A percentile compares a stretch with the other conserved stretches of the same genome.
Evolutionary conservation across 2,888 invertebrate species (phyloP).

Genomic region (Deilephila porcellus): DNA sequence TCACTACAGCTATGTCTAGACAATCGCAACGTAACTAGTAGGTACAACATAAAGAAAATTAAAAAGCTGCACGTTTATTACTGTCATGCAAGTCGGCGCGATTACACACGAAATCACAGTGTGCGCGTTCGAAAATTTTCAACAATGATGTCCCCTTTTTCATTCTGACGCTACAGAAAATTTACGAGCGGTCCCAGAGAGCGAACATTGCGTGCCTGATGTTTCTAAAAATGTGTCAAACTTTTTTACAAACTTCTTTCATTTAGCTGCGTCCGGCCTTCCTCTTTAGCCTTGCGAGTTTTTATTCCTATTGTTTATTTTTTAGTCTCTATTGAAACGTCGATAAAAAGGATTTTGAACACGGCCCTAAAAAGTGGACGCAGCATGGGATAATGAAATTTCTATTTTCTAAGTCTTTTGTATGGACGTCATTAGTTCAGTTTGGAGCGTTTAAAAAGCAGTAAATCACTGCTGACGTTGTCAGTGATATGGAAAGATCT

Average conservation of each 20-base stretch:
- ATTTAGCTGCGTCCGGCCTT: slow-evolving; percentile 80
- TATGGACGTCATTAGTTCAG: slow-evolving; percentile 35
- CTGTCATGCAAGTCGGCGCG: slow-evolving; percentile 64
- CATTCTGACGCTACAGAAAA: slow-evolving; percentile 82
- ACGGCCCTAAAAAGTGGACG: slow-evolving; percentile 67
- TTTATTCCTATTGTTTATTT: slow-evolving; percentile 80
- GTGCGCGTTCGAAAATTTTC: slow-evolving; percentile 76
- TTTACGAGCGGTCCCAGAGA: slow-evolving; percentile 78
- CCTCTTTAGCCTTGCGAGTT: slow-evolving; percentile 75
- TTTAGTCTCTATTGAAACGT: slow-evolving; percentile 81
- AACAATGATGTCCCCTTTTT: slow-evolving; percentile 82
- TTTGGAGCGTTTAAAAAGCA: slow-evolving; percentile 9
- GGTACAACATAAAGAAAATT: slow-evolving; percentile 34
- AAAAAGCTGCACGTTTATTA: slow-evolving; percentile 49
- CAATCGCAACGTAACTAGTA: slow-evolving; percentile 1
- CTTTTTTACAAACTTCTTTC: slow-evolving; percentile 84
- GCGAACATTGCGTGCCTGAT: slow-evolving; percentile 81
- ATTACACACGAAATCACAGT: slow-evolving; percentile 47
- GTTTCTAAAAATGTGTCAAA: slow-evolving; percentile 85
- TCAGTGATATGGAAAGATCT: slow-evolving; percentile 17
- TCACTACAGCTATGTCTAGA: slow-evolving; percentile 3
- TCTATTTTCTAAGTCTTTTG: slow-evolving; percentile 58
- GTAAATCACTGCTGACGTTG: slow-evolving; percentile 24
- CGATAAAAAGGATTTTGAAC: slow-evolving; percentile 71
- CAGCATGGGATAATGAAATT: slow-evolving; percentile 70